Evolutionary conservation across 2,888 invertebrate species (phyloP).

Genomic region (Drosophila helvetica): DNA sequence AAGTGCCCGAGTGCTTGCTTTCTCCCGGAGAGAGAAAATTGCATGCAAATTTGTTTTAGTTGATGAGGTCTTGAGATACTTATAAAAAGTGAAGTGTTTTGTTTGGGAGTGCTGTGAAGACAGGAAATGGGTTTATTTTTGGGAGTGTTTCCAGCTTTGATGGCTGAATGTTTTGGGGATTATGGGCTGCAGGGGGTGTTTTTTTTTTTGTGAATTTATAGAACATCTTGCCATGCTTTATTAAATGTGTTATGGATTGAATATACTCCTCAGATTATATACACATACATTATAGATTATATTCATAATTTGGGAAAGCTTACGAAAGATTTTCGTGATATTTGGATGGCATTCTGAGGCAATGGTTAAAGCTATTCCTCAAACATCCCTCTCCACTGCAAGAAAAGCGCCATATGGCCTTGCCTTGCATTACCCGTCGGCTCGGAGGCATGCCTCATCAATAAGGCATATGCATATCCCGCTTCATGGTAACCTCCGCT

Average conservation of each 20-base stretch:
- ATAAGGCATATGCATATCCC: slow-evolving; percentile 45
- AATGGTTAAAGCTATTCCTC: background rate
- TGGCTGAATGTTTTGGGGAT: background rate
- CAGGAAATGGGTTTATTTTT: slow-evolving; percentile 20
- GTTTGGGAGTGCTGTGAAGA: slow-evolving; percentile 8
- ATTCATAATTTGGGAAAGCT: too few species aligned
- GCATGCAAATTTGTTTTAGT: slow-evolving; percentile 70
- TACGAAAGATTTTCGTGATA: too few species aligned
- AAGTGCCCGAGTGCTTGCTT: slow-evolving; percentile 40
- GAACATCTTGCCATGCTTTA: background rate
- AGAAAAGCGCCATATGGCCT: slow-evolving; percentile 5
- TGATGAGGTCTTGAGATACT: slow-evolving; percentile 21
- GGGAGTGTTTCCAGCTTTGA: background rate
- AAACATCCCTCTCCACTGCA: background rate
- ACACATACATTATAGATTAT: background rate
- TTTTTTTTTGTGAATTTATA: background rate
- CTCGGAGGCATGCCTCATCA: slow-evolving; percentile 34
- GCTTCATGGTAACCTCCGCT: slow-evolving; percentile 20
- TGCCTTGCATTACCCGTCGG: background rate
- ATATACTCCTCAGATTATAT: background rate
- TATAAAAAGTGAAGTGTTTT: slow-evolving; percentile 1
- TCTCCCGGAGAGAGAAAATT: slow-evolving; percentile 50
- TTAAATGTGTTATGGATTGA: background rate
- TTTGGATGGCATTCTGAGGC: too few species aligned
- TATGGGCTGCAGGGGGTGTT: background rate